Evolutionary conservation across 2,888 invertebrate species (phyloP).

Genomic region (Netelia virgata): DNA sequence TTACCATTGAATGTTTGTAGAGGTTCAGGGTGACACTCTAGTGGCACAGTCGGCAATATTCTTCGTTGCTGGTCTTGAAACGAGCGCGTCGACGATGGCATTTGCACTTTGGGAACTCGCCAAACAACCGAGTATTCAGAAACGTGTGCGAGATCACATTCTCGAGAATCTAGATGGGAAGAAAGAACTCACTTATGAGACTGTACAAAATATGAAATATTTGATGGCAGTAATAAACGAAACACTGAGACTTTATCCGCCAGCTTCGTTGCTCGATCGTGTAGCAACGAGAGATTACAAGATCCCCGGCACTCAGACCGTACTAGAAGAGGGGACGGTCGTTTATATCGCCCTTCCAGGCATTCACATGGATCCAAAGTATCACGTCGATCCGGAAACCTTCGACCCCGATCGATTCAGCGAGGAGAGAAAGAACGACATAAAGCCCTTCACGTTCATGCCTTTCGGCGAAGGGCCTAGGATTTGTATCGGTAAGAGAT

Average conservation of each 20-base stretch:
- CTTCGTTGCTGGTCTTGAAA: conserved; percentile 78
- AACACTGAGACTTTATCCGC: conserved; percentile 78
- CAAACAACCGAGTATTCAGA: conserved; percentile 76
- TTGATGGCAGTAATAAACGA: conserved; percentile 78
- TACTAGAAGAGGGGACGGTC: conserved; percentile 76
- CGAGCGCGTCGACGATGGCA: conserved; percentile 75
- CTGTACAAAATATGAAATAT: conserved; percentile 77
- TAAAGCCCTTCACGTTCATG: conserved; percentile 75
- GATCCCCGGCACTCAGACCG: conserved; percentile 77
- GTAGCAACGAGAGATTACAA: conserved; percentile 75
- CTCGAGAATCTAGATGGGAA: conserved; percentile 62
- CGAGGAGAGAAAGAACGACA: conserved; percentile 76
- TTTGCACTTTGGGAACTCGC: conserved; percentile 77
- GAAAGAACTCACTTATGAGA: conserved; percentile 76
- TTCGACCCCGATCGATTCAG: conserved; percentile 80
- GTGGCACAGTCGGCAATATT: conserved; percentile 78
- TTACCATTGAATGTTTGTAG: conserved; percentile 65
- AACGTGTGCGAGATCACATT: conserved; percentile 73
- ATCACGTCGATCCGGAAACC: conserved; percentile 71
- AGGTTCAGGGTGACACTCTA: conserved; percentile 76
- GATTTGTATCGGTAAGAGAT: conserved; percentile 75
- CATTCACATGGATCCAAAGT: conserved; percentile 75
- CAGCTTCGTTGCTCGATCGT: conserved; percentile 78
- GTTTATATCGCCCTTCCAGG: conserved; percentile 74
- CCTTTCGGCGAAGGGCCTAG: conserved; percentile 80